Percentiles rank a stretch among this genome's conserved stretches.
phyloP scores from a whole-genome alignment of 2,113 vertebrate species.

The Cryptomyrus ogoouensis region DNA sequence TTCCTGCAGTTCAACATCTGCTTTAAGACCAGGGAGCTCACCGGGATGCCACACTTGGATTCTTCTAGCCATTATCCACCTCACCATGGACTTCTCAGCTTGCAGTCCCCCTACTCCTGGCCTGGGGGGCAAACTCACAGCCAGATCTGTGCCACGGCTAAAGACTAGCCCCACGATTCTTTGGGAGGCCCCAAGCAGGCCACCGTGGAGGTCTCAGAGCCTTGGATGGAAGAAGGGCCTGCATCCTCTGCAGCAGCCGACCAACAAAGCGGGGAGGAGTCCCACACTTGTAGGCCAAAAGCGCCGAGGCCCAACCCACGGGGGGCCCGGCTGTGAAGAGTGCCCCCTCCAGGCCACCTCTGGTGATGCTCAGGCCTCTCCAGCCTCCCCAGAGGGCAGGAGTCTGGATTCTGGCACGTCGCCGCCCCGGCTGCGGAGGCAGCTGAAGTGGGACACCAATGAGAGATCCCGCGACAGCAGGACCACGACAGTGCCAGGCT shows the following conservation, averaged over 20 bases:
- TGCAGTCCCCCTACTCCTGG: conserved; percentile 59
- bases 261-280: conserved; percentile 40
- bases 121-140: conserved; percentile 50
- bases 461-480: conserved; percentile 59
- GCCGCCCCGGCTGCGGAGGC: conserved; percentile 56
- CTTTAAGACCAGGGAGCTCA: conserved; percentile 52
- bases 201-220: conserved; percentile 60
- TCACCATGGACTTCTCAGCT: conserved; percentile 64
- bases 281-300: conserved; percentile 44
- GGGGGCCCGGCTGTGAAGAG: conserved; percentile 49
- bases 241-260: conserved; percentile 43
- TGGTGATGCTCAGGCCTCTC: conserved; percentile 33
- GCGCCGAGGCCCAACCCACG: conserved; percentile 41
- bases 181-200: conserved; percentile 55
- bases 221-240: conserved; percentile 49
- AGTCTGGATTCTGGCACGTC: conserved; percentile 39
- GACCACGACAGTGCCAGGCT: conserved; percentile 67
- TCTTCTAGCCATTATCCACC: conserved; percentile 65
- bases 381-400: conserved; percentile 38
- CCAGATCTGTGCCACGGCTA: conserved; percentile 50
- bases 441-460: conserved; percentile 58
- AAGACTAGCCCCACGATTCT: conserved; percentile 49
- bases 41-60: conserved; percentile 66
- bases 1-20: conserved; percentile 56
- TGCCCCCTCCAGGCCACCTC: conserved; percentile 49